phyloP scores from a whole-genome alignment of 2,888 invertebrate genomes.

The Nephrotoma flavescens region DNA sequence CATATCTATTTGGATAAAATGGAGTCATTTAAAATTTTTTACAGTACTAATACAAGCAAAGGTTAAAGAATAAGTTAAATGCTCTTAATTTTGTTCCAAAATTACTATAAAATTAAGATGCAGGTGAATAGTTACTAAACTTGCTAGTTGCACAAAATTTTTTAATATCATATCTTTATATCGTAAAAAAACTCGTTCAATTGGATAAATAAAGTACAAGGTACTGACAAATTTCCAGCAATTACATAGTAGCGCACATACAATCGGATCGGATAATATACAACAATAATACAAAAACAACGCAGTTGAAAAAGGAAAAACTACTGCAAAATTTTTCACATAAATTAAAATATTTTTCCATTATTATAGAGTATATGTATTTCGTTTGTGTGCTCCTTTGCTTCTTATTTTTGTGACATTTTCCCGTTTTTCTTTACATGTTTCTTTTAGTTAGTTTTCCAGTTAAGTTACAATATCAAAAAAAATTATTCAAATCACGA shows the following conservation, averaged over 20 bases:
- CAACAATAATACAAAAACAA: neutral
- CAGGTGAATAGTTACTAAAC: no score
- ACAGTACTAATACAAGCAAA: no score
- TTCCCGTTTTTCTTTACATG: neutral
- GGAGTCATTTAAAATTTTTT: no score
- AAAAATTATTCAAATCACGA: slow-evolving; percentile 3
- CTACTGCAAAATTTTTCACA: slow-evolving; percentile 4
- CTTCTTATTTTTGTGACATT: neutral
- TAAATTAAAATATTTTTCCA: slow-evolving; percentile 2
- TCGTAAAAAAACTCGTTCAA: neutral
- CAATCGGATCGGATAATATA: neutral
- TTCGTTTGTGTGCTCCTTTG: neutral
- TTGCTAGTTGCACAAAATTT: neutral
- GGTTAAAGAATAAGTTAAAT: no score
- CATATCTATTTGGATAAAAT: no score
- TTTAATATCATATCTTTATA: neutral
- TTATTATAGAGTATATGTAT: neutral
- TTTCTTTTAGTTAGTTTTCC: neutral
- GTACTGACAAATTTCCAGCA: neutral
- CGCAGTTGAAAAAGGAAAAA: neutral
- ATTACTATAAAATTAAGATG: no score
- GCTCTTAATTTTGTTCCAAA: no score
- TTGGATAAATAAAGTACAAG: neutral
- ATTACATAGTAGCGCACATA: neutral
- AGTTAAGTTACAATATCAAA: neutral